These are phyloP conservation scores for Heteronetta atricapilla DNA, from an alignment of 2,113 vertebrate genomes.

Conservation along the genomic window DNA sequence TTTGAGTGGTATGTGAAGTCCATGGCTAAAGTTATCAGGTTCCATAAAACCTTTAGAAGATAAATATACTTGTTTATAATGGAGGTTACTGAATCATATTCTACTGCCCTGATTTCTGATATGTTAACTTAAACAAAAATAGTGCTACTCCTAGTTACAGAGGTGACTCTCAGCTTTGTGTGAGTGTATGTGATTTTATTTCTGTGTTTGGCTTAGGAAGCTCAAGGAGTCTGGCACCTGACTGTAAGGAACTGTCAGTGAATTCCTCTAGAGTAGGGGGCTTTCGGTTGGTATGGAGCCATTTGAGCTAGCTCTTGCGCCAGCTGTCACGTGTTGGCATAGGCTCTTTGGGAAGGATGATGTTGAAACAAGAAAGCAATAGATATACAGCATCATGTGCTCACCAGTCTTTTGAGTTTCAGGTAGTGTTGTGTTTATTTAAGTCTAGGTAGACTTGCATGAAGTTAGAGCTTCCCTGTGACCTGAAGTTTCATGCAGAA, in stretches of 20 bases:
- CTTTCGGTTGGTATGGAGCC: not conserved
- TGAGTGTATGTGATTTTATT: not conserved
- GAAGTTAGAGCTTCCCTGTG: not conserved
- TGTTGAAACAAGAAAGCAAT: not conserved
- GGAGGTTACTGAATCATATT: not conserved
- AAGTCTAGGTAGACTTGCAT: not conserved
- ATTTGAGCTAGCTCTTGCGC: not conserved
- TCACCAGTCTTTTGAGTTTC: not conserved
- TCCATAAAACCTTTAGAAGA: not conserved
- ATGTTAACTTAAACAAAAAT: not conserved
- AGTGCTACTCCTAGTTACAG: not conserved
- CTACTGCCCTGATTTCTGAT: not conserved
- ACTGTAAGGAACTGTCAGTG: not conserved
- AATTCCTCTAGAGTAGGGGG: not conserved
- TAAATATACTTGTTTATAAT: not conserved
- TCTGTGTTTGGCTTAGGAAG: not conserved
- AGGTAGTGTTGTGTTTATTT: not conserved
- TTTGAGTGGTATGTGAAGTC: not conserved
- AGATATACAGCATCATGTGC: not conserved
- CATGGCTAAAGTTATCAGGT: not conserved
- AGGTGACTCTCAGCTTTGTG: not conserved
- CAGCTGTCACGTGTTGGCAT: not conserved
- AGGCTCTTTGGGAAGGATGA: not conserved
- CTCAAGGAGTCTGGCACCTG: not conserved
- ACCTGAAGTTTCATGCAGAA: not conserved